Base-by-base conservation (phyloP, 2,113 vertebrate species). In the Garra rufa region DNA sequence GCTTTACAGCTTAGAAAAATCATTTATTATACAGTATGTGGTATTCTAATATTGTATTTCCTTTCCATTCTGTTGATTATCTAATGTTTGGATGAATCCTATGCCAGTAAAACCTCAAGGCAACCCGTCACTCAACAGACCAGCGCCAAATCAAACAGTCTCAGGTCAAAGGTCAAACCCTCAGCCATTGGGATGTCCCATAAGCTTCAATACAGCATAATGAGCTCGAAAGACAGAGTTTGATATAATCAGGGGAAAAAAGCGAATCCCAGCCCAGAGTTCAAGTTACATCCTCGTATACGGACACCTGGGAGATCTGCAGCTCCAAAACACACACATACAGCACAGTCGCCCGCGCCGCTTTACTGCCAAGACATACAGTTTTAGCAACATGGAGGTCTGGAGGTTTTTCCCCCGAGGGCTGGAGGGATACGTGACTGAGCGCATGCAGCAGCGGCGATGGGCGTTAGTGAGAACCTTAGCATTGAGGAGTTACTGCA, bases 381-480 rank as follows among this genome's bases (percentile, higher is more conserved):
- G 91, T 88, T 91, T 92, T 90, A 90, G 89, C 86, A 93, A 88
- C 91, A 87, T 78, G 91, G 91, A 93, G 90, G 92, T 94, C 93
- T 88, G 87, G 85, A 90, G 92, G 86, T 86, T 34, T 76, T 90
- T 76, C 90, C 89, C 92, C 88, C 70, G 71, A 81, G 86, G 87
- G 91, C 90, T 91, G 90, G 87, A 92, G 88, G 86, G 88, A 34
- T 94, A 94, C 93, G 93, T 94, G 94, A 95, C 92, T 89, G 88
- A 89, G 88, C 89, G 86, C 93, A 94, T 88, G 89, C 86, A 84
- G 65, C 73, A 69, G 79, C 70, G 69, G 41, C 14, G 9, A n/a
- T 55, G 59, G 26, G 74, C 44, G 82, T 65, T 17, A 30, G 6
- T 30, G 55, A 83, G 76, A 83, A 5, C 61, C 2, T 28, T 17